phyloP scores from a whole-genome alignment of 2,888 invertebrate species.

The Mythimna lalbum region DNA sequence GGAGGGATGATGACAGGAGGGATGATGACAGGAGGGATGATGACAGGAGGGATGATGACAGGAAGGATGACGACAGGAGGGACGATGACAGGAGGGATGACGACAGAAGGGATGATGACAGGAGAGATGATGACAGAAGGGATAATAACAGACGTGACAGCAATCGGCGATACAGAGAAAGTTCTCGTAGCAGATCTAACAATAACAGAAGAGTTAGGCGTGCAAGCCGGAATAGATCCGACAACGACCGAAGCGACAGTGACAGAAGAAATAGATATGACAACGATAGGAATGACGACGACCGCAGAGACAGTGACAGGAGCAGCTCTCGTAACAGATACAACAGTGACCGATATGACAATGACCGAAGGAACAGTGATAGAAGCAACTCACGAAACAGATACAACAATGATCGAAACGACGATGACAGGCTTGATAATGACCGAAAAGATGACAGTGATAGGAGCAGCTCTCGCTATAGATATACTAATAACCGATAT shows the following conservation, averaged over 20 bases:
- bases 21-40: background rate
- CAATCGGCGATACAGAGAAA: background rate
- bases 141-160: background rate
- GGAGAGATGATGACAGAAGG: background rate
- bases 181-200: slow-evolving; percentile 2
- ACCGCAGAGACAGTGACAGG: background rate
- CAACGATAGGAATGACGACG: slow-evolving; percentile 1
- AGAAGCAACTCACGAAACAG: slow-evolving; percentile 6
- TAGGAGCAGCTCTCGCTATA: slow-evolving; percentile 6
- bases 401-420: slow-evolving; percentile 5
- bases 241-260: slow-evolving; percentile 1
- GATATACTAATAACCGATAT: background rate
- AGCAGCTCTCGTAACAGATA: slow-evolving; percentile 1
- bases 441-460: background rate
- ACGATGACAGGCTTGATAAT: background rate
- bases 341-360: background rate
- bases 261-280: background rate
- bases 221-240: background rate
- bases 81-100: background rate
- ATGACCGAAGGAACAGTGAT: background rate
- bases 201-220: background rate
- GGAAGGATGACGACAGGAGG: background rate
- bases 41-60: background rate
- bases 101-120: background rate
- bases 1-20: too few relatives aligned